Conservation (phyloP, 1,140 invertebrate species). For the Drosophila repletoides region DNA sequence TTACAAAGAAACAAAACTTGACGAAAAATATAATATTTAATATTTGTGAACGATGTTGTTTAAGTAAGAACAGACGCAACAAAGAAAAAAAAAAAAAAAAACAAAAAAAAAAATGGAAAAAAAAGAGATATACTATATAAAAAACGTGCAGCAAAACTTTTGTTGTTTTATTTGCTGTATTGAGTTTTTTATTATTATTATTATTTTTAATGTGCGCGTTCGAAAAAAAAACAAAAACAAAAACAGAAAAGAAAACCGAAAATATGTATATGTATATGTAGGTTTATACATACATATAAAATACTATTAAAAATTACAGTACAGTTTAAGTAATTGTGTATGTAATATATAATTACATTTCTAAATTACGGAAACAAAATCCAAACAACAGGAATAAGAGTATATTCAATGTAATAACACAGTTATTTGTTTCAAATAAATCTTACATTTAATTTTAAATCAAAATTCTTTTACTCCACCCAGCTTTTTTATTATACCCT, state of each 20-base stretch:
- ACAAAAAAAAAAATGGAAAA: neutral
- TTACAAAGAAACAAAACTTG: conserved; percentile 33
- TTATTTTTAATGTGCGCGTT: conserved; percentile 15
- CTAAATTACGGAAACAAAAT: conserved; percentile 54
- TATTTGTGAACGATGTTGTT: conserved; percentile 17
- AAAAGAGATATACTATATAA: no score
- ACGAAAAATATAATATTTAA: conserved; percentile 17
- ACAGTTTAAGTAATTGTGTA: conserved; percentile 72
- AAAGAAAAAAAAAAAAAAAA: conserved; percentile 8
- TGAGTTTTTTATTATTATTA: neutral
- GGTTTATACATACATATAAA: conserved; percentile 44
- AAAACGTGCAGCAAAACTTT: conserved; percentile 25
- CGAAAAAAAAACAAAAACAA: conserved; percentile 11
- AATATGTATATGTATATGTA: conserved; percentile 60
- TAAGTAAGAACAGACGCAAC: conserved; percentile 1
- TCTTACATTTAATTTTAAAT: conserved; percentile 82
- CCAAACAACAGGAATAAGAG: conserved; percentile 60
- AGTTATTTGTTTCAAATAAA: conserved; percentile 82
- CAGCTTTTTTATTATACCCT: no score
- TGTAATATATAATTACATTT: conserved; percentile 78
- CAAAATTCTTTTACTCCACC: conserved; percentile 29
- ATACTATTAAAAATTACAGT: conserved; percentile 60
- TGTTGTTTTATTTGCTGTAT: conserved; percentile 33
- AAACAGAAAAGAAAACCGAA: conserved; percentile 27
- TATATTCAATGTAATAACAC: conserved; percentile 82